Base-by-base conservation (phyloP, 2,888 invertebrate species). In the Calameuta pallipes region DNA sequence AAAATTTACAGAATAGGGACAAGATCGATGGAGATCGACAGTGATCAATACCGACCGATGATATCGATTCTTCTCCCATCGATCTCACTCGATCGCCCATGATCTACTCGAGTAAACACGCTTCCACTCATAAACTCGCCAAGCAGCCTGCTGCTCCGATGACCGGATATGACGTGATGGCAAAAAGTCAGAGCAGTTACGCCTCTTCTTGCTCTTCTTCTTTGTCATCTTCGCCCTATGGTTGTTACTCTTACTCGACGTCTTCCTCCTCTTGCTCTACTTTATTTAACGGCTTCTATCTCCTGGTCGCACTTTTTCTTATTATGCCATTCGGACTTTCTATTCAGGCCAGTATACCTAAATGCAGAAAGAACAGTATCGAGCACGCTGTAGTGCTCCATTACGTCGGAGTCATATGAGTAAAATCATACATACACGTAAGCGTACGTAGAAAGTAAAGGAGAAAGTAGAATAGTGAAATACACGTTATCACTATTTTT, bases 51-150 rank as follows among this genome's bases (percentile, higher is more conserved):
- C 56, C 2, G 56, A 23, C 2, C 56, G 56, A 41, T 15, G 4
- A 56, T 41, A 41, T 41, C 41, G 41, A 41, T 41, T 41, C 41
- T 56, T 56, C 56, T 56, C 23, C 23, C 56, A 56, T 9, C 23
- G 56, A 56, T 56, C 56, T 9, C 23, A 56, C 56, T 56, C 15
- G 85, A 82, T 86, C 83, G 84, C 83, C 85, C 85, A 89, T 89
- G 89, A 89, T 90, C 87, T 89, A 89, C 86, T 89, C 88, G 88
- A 89, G 87, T 89, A 90, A 90, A 88, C 87, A 90, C 87, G 87
- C 85, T 87, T 83, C 85, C 85, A 84, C 80, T 82, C 83, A 80
- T 83, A 84, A 84, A 80, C 83, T 80, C 80, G 78, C 84, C 84
- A 84, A 87, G 83, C 82, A 81, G 75, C 83, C 82, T 80, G 81